Evolutionary conservation across 2,888 invertebrate genomes (phyloP).

Genomic region (Sinopyrophorus schimmeli): DNA sequence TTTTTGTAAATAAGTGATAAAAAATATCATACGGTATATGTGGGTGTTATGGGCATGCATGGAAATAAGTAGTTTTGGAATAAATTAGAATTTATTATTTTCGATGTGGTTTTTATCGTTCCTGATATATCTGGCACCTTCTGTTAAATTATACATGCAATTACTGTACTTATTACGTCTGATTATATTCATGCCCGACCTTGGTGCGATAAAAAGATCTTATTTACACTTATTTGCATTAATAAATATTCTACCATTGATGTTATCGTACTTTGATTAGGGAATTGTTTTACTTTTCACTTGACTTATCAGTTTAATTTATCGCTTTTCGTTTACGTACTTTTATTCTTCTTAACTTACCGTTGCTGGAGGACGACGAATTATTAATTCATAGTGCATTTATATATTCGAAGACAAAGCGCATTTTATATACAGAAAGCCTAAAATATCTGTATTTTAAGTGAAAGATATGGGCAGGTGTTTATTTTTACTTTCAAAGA

Average conservation of each 20-base stretch:
- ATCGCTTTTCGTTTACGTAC: constrained; percentile 15
- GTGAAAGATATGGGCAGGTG: too few species aligned
- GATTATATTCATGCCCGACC: constrained; percentile 45
- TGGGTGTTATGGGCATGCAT: constrained; percentile 38
- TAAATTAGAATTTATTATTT: constrained; percentile 53
- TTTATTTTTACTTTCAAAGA: too few species aligned
- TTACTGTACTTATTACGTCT: constrained; percentile 44
- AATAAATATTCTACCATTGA: constrained; percentile 38
- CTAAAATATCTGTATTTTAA: too few species aligned
- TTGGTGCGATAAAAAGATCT: constrained; percentile 43
- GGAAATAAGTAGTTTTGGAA: constrained; percentile 42
- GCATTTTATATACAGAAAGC: too few species aligned
- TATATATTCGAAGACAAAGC: too few species aligned
- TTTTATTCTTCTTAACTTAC: constrained; percentile 12
- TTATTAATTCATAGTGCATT: constrained; percentile 19
- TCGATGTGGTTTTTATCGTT: constrained; percentile 49
- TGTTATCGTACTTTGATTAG: constrained; percentile 34
- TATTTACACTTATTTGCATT: constrained; percentile 43
- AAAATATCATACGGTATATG: constrained; percentile 18
- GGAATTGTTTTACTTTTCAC: constrained; percentile 35
- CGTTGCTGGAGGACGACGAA: constrained; percentile 8
- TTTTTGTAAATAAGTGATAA: not conserved
- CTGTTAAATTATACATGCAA: constrained; percentile 51
- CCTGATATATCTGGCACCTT: constrained; percentile 43
- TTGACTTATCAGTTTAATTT: constrained; percentile 32